Conservation (phyloP, 37 sponge, comb jelly and placozoan species). For the Halisarca cf. caerulea region DNA sequence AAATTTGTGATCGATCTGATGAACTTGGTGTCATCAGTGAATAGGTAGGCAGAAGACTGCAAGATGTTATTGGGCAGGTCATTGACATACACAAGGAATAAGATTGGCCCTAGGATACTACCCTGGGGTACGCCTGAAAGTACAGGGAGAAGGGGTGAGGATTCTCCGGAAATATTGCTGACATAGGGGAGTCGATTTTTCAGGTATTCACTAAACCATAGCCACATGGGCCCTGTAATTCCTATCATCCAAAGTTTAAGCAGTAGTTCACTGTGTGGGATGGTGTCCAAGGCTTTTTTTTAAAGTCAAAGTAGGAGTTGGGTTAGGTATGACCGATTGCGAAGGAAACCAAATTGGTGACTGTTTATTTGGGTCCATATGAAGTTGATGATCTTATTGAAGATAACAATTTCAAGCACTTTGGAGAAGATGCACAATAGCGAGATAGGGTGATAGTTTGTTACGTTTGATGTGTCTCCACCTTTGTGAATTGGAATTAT, state of each 20-base stretch:
- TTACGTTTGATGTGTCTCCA: too few relatives aligned
- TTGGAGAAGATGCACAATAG: too few relatives aligned
- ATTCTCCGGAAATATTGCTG: background rate
- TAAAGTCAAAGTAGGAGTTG: too few relatives aligned
- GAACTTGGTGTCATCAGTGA: background rate
- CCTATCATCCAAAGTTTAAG: constrained; percentile 34
- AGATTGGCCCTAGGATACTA: constrained; percentile 40
- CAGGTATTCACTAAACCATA: constrained; percentile 28
- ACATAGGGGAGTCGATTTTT: constrained; percentile 14
- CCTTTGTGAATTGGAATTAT: too few relatives aligned
- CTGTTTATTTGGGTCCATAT: too few relatives aligned
- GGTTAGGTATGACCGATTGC: too few relatives aligned
- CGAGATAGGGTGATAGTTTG: too few relatives aligned
- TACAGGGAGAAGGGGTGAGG: constrained; percentile 5
- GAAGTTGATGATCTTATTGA: too few relatives aligned
- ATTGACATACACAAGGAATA: constrained; percentile 41
- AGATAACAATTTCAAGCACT: too few relatives aligned
- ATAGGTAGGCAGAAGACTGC: background rate
- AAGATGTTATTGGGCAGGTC: background rate
- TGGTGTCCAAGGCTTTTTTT: constrained; percentile 44
- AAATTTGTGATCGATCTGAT: background rate
- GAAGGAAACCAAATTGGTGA: too few relatives aligned
- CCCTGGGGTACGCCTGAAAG: constrained; percentile 50
- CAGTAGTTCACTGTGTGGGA: constrained; percentile 31
- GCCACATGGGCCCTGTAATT: constrained; percentile 19